Evolutionary conservation across 64 coral and sea anemone species (phyloP), one percentile per base, ranked within the genome.

Genomic region (Orbicella faveolata): DNA sequence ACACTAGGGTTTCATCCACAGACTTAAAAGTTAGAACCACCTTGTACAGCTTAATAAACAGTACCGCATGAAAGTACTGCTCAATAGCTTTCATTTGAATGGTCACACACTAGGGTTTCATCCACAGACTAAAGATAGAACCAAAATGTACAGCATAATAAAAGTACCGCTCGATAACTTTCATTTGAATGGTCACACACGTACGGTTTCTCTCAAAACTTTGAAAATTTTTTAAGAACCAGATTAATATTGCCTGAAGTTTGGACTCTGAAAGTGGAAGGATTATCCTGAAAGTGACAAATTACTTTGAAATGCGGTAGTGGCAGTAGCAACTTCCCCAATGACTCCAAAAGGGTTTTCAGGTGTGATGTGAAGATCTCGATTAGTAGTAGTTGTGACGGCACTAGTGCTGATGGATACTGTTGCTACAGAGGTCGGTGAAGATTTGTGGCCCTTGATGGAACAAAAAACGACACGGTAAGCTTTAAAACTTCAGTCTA

Each of bases 391-490:
- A 37, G 95, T 96, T 4, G 77, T 85, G 3, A 86, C 92, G 1
- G 95, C 95, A 91, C 95, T 90, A 9, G 95, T 96, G 19, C 87
- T 96, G 21, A 64, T 78, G 12, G 91, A 92, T 15, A 96, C 85
- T 74, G 95, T 96, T 16, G 95, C 80, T 10, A 96, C 88, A 23
- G 92, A 88, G 9, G 80, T 52, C 11, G 64, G 41, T 15, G 82
- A 52, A 16, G 82, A 85, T 53, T 65, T 52, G 34, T 51, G 20
- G 61, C n/a, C 36, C 68, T 89, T 51, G 79, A 83, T 68, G 35
- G 36, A 2, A 61, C 19, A 39, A 44, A 35, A 2, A 53, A 13
- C 13, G 0, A 9, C 16, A 65, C 3, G 65, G 39, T 64, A 36
- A 41, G 26, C 1, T 4, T 34, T 34, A 53, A 10, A 36, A 76